Evolutionary conservation across 2,888 invertebrate genomes (phyloP).

Genomic region (Euplexia lucipara): DNA sequence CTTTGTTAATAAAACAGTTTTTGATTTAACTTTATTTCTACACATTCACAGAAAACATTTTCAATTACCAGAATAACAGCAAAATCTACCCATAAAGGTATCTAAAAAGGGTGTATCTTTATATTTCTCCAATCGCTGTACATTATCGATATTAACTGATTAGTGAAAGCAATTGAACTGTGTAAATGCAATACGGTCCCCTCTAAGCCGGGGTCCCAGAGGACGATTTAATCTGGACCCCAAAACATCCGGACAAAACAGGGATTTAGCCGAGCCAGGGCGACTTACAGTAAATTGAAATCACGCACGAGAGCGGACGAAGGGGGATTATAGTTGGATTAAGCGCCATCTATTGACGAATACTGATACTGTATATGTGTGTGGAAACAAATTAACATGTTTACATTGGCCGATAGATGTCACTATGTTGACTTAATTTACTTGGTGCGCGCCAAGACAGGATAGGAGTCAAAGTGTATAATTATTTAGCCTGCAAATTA

Average conservation of each 20-base stretch:
- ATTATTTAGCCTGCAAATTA: too few relatives aligned
- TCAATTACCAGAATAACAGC: conserved; percentile 10
- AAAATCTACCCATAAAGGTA: conserved; percentile 5
- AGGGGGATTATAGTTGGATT: conserved; percentile 24
- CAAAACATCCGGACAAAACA: conserved; percentile 66
- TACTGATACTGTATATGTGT: conserved; percentile 1
- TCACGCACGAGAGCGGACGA: conserved; percentile 24
- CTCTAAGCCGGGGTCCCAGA: conserved; percentile 47
- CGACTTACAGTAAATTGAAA: conserved; percentile 48
- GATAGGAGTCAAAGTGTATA: too few relatives aligned
- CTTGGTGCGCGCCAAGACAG: too few relatives aligned
- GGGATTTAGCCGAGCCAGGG: conserved; percentile 48
- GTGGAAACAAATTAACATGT: not conserved
- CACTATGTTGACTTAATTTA: conserved; percentile 4
- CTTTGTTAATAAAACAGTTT: not conserved
- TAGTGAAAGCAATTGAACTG: conserved; percentile 67
- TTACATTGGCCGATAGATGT: conserved; percentile 23
- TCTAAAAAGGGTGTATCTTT: conserved; percentile 22
- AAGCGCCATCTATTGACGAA: conserved; percentile 46
- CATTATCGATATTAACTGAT: conserved; percentile 63
- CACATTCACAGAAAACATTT: not conserved
- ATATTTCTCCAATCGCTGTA: conserved; percentile 32
- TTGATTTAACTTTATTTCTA: not conserved
- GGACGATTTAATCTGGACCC: conserved; percentile 66
- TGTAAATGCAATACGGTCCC: conserved; percentile 64